Evolutionary conservation across 53 echinoderm and acorn worm species (phyloP), one percentile per base, ranked within the genome.

Genomic region (Zoroaster sp.): DNA sequence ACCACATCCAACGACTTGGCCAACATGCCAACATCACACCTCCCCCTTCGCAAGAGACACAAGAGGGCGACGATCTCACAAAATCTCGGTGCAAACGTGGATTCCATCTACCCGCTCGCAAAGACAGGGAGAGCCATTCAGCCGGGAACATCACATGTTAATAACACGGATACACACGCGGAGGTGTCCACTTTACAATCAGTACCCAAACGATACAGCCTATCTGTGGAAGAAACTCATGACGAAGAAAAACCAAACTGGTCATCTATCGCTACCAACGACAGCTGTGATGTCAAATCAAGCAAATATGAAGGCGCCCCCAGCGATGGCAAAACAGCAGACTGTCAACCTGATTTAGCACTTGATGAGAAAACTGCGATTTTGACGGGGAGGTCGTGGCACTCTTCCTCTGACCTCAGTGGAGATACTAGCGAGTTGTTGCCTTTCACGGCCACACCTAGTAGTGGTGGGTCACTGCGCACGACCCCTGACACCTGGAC

Each of bases 31-130:
- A 75, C 63, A 0, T 74, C 88, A 47, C 87, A 93, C 59, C 83
- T 93, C 20, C 93, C 93, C 28, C 91, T 88, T 11, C 90, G 93
- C 11, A 93, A 93, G 46, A 90, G 93, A 32, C 91, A 91, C 34
- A 93, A 81, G 83, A 82, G 89, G 14, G 67, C 66, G 11, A 32
- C 43, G 4, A 17, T 81, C 42, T 67, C 81, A 25, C 44, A 41
- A 0, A 67, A 38, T 67, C 81, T 81, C 28, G 42, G 32, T 42
- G 42, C 28, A n/a, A 32, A 43, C 81, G 81, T 41, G 44, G 40
- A 20, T 55, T 21, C 31, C 10, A 35, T 38, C 11, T 36, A 13
- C 17, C 35, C 35, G 4, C 13, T 5, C 13, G 55, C 12, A 35
- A n/a, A 36, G 36, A 10, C 63, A 63, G 28, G 5, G 34, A 11